Evolutionary conservation across 30 jellyfish, hydroid and myxozoan species (phyloP), one percentile per base, ranked within the genome.

Genomic region (Turritopsis rubra): DNA sequence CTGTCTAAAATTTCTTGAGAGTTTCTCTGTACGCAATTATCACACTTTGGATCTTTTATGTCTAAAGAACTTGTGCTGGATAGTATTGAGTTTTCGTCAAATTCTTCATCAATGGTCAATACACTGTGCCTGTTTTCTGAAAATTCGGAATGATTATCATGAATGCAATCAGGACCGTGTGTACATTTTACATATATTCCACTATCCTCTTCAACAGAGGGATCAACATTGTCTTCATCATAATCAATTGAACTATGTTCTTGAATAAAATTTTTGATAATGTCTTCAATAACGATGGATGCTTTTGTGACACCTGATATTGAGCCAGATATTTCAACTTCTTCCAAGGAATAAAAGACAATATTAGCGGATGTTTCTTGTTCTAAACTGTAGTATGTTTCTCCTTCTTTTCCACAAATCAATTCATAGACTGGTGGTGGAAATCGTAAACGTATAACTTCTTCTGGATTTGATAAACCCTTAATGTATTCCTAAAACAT

Each of bases 381-480:
- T 71, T 92, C 98, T 60, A 92, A 75, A 7, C 85, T 92, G 24
- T 81, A 81, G n/a, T 81, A 65, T 71, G 85, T 88, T 16, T 85
- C 96, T 66, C 90, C 92, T 28, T 85, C 72, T 79, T 79, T 66
- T 22, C 92, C 92, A 54, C 80, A 75, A 21, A 92, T 53, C 18
- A 53, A 74, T 23, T 92, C 90, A 72, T 73, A 81, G 73, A 88
- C 83, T 23, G 89, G 66, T 29, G 82, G 89, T 28, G 98, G 96
- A 65, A 92, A 84, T 30, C 93, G 91, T 68, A 92, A 53, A 31
- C 95, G 93, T 17, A 92, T 88, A 25, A 92, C 89, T 66, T 92
- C 98, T 80, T 92, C 98, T 66, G 98, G 98, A 81, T 83, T 81
- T 68, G 98, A 84, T 31, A 92, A 79, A 26, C 98, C 98, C 75